Percentiles rank a stretch among this genome's conserved stretches.
Evolutionary conservation across 2,797 vertebrate genomes (phyloP).

Genomic region (Crossoptilon crossoptilon): DNA sequence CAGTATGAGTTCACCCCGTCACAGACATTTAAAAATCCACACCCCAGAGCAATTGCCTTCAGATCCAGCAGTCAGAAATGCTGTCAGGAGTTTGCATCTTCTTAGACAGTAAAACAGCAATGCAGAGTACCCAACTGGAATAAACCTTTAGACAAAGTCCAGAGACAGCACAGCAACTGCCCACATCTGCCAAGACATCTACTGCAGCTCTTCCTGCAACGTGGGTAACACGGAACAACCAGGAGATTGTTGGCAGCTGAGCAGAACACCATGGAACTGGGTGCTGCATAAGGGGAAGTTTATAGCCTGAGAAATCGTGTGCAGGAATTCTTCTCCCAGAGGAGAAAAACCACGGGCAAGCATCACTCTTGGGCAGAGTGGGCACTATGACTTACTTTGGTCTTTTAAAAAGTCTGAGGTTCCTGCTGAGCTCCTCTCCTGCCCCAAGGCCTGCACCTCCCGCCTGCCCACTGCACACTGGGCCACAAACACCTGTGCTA

Average conservation of each 20-base stretch:
- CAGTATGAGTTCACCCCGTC: not conserved
- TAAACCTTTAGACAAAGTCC: not conserved
- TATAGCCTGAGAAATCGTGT: not conserved
- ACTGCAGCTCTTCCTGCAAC: not conserved
- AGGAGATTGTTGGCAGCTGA: not conserved
- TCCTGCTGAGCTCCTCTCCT: not conserved
- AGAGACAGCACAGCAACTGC: not conserved
- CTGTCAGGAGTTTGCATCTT: not conserved
- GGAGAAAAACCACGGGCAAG: not conserved
- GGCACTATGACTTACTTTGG: not conserved
- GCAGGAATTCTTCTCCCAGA: not conserved
- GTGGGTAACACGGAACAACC: not conserved
- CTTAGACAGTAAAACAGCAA: not conserved
- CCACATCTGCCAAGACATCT: not conserved
- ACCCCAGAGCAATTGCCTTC: not conserved
- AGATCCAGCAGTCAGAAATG: not conserved
- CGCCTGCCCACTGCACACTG: not conserved
- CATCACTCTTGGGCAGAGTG: not conserved
- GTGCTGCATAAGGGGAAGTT: not conserved
- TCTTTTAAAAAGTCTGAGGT: not conserved
- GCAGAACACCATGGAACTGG: not conserved
- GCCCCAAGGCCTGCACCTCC: rapidly evolving
- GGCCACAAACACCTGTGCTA: rapidly evolving
- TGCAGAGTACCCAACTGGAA: not conserved
- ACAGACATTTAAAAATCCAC: not conserved